Percentiles rank a stretch among this genome's conserved stretches.
phyloP scores from a whole-genome alignment of 2,797 vertebrate genomes.

The Picus viridis region DNA sequence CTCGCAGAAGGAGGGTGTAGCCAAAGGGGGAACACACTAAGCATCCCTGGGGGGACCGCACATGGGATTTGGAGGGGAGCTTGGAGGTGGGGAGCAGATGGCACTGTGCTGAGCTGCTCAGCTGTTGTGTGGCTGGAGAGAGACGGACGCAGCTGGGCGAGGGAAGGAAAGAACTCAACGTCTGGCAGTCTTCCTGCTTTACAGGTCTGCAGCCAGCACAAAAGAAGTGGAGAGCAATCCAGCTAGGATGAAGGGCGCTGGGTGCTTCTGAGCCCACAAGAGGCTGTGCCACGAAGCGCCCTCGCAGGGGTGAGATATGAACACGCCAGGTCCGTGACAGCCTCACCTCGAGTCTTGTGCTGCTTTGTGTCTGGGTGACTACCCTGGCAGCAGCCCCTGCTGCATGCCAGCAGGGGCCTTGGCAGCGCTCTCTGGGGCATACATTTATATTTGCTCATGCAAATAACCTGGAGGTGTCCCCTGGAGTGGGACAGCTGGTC shows the following conservation, averaged over 20 bases:
- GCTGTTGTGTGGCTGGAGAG: constrained; percentile 72
- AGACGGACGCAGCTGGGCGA: constrained; percentile 72
- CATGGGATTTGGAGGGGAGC: neutral
- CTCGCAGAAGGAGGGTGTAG: neutral
- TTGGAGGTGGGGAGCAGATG: constrained; percentile 80
- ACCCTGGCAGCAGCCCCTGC: constrained; percentile 15
- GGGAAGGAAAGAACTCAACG: constrained; percentile 32
- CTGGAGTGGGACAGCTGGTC: constrained; percentile 63
- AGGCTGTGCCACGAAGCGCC: neutral
- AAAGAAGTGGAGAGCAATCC: neutral
- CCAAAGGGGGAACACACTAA: neutral
- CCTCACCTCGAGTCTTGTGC: neutral
- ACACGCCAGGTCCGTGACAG: rapidly evolving
- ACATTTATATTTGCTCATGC: constrained; percentile 53
- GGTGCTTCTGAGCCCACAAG: rapidly evolving
- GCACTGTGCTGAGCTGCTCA: constrained; percentile 77
- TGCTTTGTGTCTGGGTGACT: neutral
- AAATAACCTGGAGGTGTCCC: constrained; percentile 58
- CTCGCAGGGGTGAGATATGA: neutral
- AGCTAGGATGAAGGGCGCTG: neutral
- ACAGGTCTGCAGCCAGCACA: constrained; percentile 23
- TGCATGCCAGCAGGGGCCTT: constrained; percentile 43
- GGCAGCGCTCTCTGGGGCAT: constrained; percentile 19
- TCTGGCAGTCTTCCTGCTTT: constrained; percentile 36
- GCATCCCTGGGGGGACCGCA: neutral